Percentiles rank a stretch among this genome's conserved stretches.
Conservation (phyloP, 2,113 vertebrate genomes). For the Hemichromis elongatus region DNA sequence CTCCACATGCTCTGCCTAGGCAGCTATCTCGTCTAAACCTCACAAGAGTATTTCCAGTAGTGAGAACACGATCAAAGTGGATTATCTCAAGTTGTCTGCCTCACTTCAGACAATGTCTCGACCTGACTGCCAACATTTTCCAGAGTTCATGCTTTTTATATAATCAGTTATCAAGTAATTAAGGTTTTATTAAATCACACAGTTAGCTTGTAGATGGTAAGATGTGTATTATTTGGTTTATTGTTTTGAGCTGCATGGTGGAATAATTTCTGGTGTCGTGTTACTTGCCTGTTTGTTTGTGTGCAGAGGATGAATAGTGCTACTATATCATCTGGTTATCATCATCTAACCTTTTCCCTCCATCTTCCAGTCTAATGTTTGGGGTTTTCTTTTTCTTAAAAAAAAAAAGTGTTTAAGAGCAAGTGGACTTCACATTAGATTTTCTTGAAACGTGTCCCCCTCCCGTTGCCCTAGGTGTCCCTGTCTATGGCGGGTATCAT, state of each 20-base stretch:
- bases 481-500: constrained; percentile 87
- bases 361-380: background rate
- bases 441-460: background rate
- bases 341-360: background rate
- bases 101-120: background rate
- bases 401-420: background rate
- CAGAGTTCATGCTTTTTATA: background rate
- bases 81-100: background rate
- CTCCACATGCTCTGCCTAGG: background rate
- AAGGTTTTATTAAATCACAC: background rate
- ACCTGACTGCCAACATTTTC: background rate
- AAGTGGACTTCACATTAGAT: background rate
- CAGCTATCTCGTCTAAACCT: background rate
- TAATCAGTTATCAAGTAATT: background rate
- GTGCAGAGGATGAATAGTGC: background rate
- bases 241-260: background rate
- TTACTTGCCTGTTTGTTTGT: background rate
- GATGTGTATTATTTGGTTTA: background rate
- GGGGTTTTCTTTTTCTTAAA: background rate
- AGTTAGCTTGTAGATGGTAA: background rate
- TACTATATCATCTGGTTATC: background rate
- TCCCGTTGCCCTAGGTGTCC: constrained; percentile 77
- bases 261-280: background rate
- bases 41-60: background rate
- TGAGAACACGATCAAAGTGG: background rate